phyloP scores from a whole-genome alignment of 2,797 vertebrate genomes.

The Lindbergichthys nudifrons region DNA sequence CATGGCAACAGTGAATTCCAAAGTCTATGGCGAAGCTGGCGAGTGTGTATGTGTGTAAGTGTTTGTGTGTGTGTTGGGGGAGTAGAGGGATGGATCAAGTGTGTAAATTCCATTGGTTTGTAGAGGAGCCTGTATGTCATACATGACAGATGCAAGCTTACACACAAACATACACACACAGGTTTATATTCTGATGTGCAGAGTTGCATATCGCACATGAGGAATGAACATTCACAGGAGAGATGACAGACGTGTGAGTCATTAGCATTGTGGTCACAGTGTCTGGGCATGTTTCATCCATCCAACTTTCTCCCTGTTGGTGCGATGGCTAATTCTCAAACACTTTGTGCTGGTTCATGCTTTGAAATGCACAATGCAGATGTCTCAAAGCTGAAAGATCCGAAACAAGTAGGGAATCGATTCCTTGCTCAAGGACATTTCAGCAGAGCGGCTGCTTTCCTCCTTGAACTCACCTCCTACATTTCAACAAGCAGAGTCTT shows the following conservation, averaged over 20 bases:
- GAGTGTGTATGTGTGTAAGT: slow-evolving; percentile 36
- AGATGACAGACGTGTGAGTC: slow-evolving; percentile 71
- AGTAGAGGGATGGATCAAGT: slow-evolving; percentile 62
- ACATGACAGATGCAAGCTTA: neutral
- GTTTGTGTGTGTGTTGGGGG: slow-evolving; percentile 38
- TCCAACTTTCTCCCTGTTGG: slow-evolving; percentile 56
- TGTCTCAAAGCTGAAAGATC: slow-evolving; percentile 8
- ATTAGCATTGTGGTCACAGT: slow-evolving; percentile 35
- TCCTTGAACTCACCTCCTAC: slow-evolving; percentile 12
- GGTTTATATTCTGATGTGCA: neutral
- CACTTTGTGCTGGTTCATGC: slow-evolving; percentile 17
- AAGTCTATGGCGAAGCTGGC: slow-evolving; percentile 80
- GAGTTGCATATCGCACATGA: slow-evolving; percentile 3
- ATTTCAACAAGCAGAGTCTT: slow-evolving; percentile 24
- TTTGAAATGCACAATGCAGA: slow-evolving; percentile 21
- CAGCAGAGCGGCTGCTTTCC: slow-evolving; percentile 12
- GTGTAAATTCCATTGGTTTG: slow-evolving; percentile 41
- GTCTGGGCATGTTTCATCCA: slow-evolving; percentile 47
- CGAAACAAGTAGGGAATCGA: neutral
- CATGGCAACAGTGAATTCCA: slow-evolving; percentile 87
- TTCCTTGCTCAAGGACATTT: slow-evolving; percentile 34
- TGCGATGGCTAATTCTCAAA: slow-evolving; percentile 30
- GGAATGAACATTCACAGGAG: slow-evolving; percentile 51
- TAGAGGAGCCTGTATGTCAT: slow-evolving; percentile 22
- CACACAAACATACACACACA: slow-evolving; percentile 14